Conservation (phyloP, 2,797 vertebrate genomes). For the Trachurus trachurus region DNA sequence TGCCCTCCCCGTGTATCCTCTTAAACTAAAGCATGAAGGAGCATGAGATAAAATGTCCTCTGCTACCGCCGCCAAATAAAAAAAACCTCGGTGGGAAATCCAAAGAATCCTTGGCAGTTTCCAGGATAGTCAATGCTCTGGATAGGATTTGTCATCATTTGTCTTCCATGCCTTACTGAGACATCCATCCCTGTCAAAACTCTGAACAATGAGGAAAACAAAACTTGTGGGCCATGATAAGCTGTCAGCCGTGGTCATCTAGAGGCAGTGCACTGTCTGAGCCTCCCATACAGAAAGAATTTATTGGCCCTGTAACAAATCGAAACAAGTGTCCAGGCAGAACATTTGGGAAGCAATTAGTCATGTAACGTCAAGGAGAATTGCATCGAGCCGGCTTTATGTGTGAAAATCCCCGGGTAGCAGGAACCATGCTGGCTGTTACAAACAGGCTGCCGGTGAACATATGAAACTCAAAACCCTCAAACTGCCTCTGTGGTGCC, state of each 20-base stretch:
- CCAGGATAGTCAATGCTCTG: conserved; percentile 34
- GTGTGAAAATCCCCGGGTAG: conserved; percentile 37
- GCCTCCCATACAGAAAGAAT: conserved; percentile 11
- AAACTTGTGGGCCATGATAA: conserved; percentile 55
- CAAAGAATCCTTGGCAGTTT: conserved; percentile 28
- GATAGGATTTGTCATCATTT: conserved; percentile 57
- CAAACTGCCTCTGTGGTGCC: not conserved
- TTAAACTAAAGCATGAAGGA: not conserved
- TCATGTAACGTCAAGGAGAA: conserved; percentile 43
- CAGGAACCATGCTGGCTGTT: conserved; percentile 45
- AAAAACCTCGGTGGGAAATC: conserved; percentile 20
- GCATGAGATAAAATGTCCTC: conserved; percentile 3
- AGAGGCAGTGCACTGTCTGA: conserved; percentile 27
- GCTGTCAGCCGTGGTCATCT: conserved; percentile 59
- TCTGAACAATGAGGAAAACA: conserved; percentile 55
- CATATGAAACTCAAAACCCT: conserved; percentile 30
- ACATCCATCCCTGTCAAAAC: conserved; percentile 62
- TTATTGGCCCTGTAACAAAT: conserved; percentile 40
- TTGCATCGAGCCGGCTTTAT: conserved; percentile 14
- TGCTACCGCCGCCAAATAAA: conserved; percentile 23
- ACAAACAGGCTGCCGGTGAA: conserved; percentile 34
- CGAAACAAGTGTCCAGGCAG: conserved; percentile 51
- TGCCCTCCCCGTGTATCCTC: not conserved
- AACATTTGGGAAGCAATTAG: conserved; percentile 66
- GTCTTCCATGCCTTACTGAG: conserved; percentile 48